Evolutionary conservation across 2,888 invertebrate genomes (phyloP), one percentile per base, ranked within the genome.

Genomic region (Drosophila ezoana): DNA sequence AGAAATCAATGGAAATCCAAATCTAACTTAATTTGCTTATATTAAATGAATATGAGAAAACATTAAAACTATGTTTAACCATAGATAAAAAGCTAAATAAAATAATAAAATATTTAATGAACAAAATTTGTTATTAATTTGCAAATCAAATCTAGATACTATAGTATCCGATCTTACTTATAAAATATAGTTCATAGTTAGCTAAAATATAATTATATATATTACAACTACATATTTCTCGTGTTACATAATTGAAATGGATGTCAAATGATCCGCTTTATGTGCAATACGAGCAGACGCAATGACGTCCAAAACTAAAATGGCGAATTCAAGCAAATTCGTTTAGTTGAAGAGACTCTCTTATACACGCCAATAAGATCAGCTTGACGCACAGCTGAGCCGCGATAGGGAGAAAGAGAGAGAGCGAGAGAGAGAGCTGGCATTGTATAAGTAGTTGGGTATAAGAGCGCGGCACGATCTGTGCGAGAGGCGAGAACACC

Each of bases 361-460:
- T 79, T 69, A 81, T 88, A 82, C 59, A 13, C 6, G 66, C 75
- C 85, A 83, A 89, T 89, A 81, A 87, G 87, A 83, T 74, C 89
- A 65, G 87, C 79, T 79, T 60, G 52, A 9, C 45, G 32, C 45
- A 45, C 65, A 77, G 66, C 79, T 65, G 81, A 70, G 62, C 59
- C 33, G 20, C 2, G 20, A 5, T 20, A 37, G 57, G 44, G 8
- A 13, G 37, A 8, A 8, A 28, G 52, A 14, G 58, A 16, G 52
- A 33, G 53, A 48, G 52, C 18, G 37, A n/a, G 41, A 6, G 16
- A 16, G 8, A 28, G 8, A 28, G 8, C 28, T 28, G 28, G 2
- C 28, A 28, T 16, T 51, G 35, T 44, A 60, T 49, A 54, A 38
- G 20, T 14, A 16, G 18, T 3, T 32, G n/a, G 1, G 57, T 81